A percentile compares a stretch with the other conserved stretches of the same genome.
phyloP scores from a whole-genome alignment of 2,888 invertebrate species.

The Acleris emargana region DNA sequence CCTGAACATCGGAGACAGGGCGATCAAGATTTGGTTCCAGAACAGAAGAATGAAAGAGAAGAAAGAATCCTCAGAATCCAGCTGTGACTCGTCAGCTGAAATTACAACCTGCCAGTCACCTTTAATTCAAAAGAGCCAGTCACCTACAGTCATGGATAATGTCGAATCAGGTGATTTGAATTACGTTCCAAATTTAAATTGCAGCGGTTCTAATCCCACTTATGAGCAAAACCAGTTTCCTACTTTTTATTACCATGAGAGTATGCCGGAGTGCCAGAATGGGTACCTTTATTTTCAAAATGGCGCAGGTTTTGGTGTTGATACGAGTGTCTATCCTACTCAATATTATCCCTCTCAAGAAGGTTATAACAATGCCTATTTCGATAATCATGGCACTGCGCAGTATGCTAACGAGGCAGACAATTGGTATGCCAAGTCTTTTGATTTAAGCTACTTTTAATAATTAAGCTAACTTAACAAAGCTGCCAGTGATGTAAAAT shows the following conservation, averaged over 20 bases:
- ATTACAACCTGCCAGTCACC: constrained; percentile 38
- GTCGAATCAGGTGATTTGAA: constrained; percentile 3
- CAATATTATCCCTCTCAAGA: constrained; percentile 52
- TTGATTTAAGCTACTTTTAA: constrained; percentile 42
- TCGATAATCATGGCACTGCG: constrained; percentile 30
- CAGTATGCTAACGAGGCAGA: constrained; percentile 28
- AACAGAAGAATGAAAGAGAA: constrained; percentile 91
- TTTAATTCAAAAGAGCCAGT: constrained; percentile 21
- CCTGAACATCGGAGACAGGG: constrained; percentile 86
- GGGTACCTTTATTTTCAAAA: constrained; percentile 6
- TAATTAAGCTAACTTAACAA: neutral
- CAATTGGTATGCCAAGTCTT: constrained; percentile 41
- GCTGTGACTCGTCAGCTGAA: constrained; percentile 54
- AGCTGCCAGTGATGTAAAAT: neutral
- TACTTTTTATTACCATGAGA: constrained; percentile 8
- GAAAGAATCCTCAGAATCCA: constrained; percentile 73
- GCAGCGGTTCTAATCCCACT: neutral
- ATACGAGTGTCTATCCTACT: constrained; percentile 51
- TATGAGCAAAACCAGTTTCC: constrained; percentile 21
- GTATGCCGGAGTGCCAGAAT: constrained; percentile 7
- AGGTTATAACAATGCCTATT: constrained; percentile 18
- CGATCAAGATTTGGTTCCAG: constrained; percentile 94
- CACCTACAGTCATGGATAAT: constrained; percentile 32
- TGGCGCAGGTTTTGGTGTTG: constrained; percentile 38
- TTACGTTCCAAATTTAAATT: constrained; percentile 1